Base-by-base conservation (phyloP, 2,888 invertebrate species). In the Urechis unicinctus region DNA sequence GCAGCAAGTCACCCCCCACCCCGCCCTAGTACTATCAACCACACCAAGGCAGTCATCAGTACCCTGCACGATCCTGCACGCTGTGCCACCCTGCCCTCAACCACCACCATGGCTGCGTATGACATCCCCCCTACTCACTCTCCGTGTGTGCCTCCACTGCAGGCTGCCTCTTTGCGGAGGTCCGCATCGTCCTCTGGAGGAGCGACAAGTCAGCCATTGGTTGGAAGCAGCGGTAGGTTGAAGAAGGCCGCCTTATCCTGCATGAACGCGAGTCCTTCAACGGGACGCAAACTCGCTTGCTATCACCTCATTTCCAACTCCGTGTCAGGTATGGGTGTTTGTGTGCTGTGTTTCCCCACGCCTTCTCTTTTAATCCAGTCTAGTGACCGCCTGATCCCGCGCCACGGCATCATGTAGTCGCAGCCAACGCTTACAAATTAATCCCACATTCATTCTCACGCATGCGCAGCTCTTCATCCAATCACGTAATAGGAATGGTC, bases 61-160 rank as follows among this genome's bases (percentile, higher is more conserved):
- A n/a, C n/a, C n/a, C n/a, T n/a, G n/a, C 4, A 50, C 36, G 21
- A 36, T 36, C n/a, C 17, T 30, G 6, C 50, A n/a, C 9, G n/a
- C 50, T 9, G 36, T 30, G 5, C 25, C 21, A 4, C 5, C 25
- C 25, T 50, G 9, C n/a, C 30, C 30, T n/a, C 25, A 70, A 69
- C 61, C 67, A 71, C 73, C 60, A 67, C 70, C 53, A 69, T 68
- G 59, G 75, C 72, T 62, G 66, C 73, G 31, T 62, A 73, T 49
- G 74, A 74, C 53, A 68, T 73, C 13, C 36, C 36, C 36, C 36
- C 36, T 36, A 9, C 36, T 9, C 36, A 36, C 36, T 36, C 36
- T 17, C 17, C 36, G 9, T 17, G 9, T 36, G 36, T 36, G 9
- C 36, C 36, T 36, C 36, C 36, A 17, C 17, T 9, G 9, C 9